Conservation (phyloP, 2,888 invertebrate species). For the Augochlorella aurata region DNA sequence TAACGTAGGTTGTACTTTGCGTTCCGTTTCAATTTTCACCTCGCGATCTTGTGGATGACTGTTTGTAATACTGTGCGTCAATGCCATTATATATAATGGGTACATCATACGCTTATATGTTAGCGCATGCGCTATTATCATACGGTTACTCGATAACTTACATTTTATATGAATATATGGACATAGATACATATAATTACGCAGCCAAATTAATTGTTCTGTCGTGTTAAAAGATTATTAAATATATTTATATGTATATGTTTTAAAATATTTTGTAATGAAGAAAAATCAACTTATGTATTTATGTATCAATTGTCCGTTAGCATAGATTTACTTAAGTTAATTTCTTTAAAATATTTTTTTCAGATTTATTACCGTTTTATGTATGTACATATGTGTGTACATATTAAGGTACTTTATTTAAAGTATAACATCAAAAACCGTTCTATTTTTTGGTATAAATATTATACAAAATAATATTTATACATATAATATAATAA, state of each 20-base stretch:
- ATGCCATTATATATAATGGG: neutral
- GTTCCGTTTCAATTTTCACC: neutral
- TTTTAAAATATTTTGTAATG: neutral
- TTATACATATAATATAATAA: too few species aligned
- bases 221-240: neutral
- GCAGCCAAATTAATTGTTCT: neutral
- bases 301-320: neutral
- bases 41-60: conserved; percentile 20
- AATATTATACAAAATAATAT: too few species aligned
- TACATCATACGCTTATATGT: neutral
- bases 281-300: neutral
- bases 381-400: too few species aligned
- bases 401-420: too few species aligned
- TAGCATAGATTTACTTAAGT: too few species aligned
- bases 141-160: conserved; percentile 8
- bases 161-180: neutral
- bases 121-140: conserved; percentile 39
- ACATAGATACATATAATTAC: neutral
- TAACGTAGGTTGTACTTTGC: conserved; percentile 8
- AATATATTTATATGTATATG: neutral
- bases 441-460: too few species aligned
- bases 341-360: neutral
- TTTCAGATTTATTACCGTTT: neutral
- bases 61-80: neutral
- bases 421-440: too few species aligned